These are phyloP conservation scores for Microcebus tavaratra DNA, from an alignment of 2,113 vertebrate genomes.

Conservation along the genomic window DNA sequence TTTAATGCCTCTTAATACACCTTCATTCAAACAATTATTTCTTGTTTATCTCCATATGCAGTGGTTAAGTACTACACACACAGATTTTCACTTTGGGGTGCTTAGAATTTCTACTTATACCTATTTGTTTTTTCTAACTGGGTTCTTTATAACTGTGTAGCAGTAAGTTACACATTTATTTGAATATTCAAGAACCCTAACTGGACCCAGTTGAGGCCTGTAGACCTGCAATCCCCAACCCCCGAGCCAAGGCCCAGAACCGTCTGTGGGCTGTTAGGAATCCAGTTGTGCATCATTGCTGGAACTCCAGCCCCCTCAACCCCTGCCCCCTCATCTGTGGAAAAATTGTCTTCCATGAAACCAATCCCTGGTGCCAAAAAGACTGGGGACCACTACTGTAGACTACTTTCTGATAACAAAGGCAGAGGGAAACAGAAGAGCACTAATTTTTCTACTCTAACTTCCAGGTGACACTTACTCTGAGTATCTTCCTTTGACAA, in stretches of 20 bases:
- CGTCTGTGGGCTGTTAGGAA: no score
- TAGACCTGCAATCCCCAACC: no score
- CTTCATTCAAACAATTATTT: background rate
- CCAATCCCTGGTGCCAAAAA: no score
- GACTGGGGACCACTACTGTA: no score
- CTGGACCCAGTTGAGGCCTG: background rate
- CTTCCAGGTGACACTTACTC: background rate
- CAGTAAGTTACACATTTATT: background rate
- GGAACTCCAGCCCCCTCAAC: no score
- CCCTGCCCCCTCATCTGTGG: no score
- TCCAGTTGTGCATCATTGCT: no score
- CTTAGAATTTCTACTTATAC: constrained; percentile 8
- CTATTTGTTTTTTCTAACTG: background rate
- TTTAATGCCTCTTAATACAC: constrained; percentile 19
- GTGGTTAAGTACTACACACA: background rate
- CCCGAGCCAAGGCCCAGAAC: no score
- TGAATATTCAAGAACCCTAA: background rate
- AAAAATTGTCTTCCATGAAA: no score
- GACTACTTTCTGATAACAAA: background rate
- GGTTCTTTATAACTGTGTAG: background rate
- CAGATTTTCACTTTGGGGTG: background rate
- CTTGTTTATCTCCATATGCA: background rate
- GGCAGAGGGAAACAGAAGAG: background rate
- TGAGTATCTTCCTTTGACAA: background rate
- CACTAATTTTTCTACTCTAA: background rate